phyloP scores from a whole-genome alignment of 2,888 invertebrate genomes.

The Ectemnius cavifrons region DNA sequence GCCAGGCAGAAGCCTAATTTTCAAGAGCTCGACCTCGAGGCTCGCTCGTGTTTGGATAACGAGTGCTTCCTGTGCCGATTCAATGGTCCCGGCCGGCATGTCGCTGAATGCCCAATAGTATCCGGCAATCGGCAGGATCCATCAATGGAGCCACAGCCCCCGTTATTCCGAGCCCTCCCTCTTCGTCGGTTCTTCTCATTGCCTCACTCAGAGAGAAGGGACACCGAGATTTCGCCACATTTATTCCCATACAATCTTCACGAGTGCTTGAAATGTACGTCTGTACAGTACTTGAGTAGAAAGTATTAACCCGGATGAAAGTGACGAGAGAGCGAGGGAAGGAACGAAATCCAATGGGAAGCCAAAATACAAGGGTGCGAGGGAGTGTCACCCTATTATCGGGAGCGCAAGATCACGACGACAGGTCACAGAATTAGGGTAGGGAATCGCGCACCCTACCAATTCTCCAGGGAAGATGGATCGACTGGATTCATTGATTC shows the following conservation, averaged over 20 bases:
- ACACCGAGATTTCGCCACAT: too few relatives aligned
- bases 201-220: too few relatives aligned
- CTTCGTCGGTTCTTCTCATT: too few relatives aligned
- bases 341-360: background rate
- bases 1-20: conserved; percentile 53
- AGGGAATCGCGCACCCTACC: conserved; percentile 12
- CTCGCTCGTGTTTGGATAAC: conserved; percentile 56
- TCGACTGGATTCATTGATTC: background rate
- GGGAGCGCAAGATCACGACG: background rate
- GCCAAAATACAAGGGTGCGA: background rate
- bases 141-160: conserved; percentile 17
- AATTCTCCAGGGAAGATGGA: background rate
- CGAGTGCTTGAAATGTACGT: too few relatives aligned
- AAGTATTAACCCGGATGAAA: conserved; percentile 4
- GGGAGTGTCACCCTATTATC: background rate
- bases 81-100: conserved; percentile 41
- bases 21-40: conserved; percentile 65
- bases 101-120: conserved; percentile 42
- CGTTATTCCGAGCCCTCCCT: background rate
- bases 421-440: background rate
- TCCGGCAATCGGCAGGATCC: conserved; percentile 41
- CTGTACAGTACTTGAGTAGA: too few relatives aligned
- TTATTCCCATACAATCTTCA: too few relatives aligned
- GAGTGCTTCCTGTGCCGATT: conserved; percentile 53
- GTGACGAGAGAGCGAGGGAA: background rate